Conservation (phyloP, 2,888 invertebrate species). For the Eupsilia transversa region DNA sequence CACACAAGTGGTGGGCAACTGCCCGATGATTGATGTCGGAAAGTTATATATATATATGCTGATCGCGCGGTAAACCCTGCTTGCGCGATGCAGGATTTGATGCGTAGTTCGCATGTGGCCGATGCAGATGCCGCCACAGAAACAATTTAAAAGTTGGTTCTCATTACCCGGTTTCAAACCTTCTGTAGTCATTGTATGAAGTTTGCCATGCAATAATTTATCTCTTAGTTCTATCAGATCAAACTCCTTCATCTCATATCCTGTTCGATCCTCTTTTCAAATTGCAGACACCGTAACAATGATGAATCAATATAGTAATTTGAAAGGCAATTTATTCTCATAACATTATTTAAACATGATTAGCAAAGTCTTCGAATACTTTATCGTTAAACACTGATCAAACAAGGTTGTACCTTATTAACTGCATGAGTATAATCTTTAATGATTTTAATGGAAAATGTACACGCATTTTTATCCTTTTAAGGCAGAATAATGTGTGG, state of each 20-base stretch:
- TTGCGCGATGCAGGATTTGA: too few relatives aligned
- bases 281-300: not conserved
- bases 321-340: constrained; percentile 13
- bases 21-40: too few relatives aligned
- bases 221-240: not conserved
- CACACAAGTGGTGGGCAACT: too few relatives aligned
- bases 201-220: not conserved
- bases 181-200: too few relatives aligned
- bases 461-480: constrained; percentile 19
- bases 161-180: not conserved
- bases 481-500: constrained; percentile 16
- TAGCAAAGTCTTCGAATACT: constrained; percentile 24
- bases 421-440: constrained; percentile 10
- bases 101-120: too few relatives aligned
- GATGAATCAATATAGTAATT: not conserved
- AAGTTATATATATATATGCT: too few relatives aligned
- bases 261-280: not conserved
- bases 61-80: too few relatives aligned
- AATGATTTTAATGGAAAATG: constrained; percentile 14
- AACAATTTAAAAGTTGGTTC: too few relatives aligned
- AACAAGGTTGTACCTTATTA: constrained; percentile 21
- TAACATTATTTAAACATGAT: constrained; percentile 26
- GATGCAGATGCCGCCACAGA: too few relatives aligned
- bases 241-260: not conserved
- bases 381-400: constrained; percentile 22